phyloP scores from a whole-genome alignment of 2,113 vertebrate genomes.

The Crotalus helleri region DNA sequence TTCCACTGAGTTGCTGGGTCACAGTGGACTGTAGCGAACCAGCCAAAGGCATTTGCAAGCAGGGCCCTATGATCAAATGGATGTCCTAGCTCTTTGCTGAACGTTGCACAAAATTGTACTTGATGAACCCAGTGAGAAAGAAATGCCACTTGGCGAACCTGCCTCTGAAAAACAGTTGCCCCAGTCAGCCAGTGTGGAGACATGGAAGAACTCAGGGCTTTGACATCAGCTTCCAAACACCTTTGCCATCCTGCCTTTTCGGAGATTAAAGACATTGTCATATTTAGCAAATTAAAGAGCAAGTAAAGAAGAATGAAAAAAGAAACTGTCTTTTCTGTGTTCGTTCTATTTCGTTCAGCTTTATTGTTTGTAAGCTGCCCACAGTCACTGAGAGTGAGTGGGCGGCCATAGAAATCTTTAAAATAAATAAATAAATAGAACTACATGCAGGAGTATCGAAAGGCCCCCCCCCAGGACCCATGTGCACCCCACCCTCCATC shows the following conservation, averaged over 20 bases:
- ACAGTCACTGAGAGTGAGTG: too few relatives aligned
- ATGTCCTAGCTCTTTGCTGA: neutral
- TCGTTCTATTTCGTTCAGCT: too few relatives aligned
- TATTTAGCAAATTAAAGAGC: neutral
- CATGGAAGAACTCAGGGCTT: neutral
- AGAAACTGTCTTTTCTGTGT: neutral
- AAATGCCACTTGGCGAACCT: neutral
- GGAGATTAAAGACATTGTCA: neutral
- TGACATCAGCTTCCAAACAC: neutral
- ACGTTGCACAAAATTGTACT: neutral
- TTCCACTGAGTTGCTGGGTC: fast-evolving
- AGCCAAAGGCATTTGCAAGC: neutral
- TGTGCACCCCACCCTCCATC: neutral
- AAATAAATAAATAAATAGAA: too few relatives aligned
- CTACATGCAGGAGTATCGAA: neutral
- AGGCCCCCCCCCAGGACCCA: neutral
- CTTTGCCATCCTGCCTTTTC: neutral
- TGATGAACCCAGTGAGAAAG: neutral
- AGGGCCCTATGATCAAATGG: neutral
- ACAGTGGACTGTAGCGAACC: fast-evolving
- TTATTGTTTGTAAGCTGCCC: too few relatives aligned
- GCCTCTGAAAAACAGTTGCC: neutral
- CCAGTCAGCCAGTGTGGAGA: neutral
- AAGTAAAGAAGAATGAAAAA: neutral
- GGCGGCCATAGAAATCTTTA: too few relatives aligned